These are phyloP conservation scores for Rhyacichthys aspro DNA, from an alignment of 2,797 vertebrate species.

Conservation along the genomic window DNA sequence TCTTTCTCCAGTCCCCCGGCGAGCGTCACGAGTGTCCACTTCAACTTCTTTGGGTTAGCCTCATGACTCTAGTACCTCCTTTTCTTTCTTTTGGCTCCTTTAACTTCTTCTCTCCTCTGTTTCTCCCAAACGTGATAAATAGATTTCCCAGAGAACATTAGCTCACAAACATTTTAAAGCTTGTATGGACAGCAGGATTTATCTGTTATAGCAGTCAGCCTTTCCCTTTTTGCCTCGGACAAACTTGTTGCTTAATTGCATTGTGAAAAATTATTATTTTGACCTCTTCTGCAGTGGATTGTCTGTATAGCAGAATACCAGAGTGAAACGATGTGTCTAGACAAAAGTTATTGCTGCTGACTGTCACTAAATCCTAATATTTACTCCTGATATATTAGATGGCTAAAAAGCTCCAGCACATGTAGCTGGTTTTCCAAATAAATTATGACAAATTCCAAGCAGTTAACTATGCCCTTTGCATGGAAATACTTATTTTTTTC, in stretches of 20 bases:
- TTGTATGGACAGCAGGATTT: constrained; percentile 1
- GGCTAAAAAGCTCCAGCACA: background rate
- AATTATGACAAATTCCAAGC: constrained; percentile 1
- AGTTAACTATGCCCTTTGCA: background rate
- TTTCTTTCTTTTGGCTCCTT: constrained; percentile 11
- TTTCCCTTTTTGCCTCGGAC: background rate
- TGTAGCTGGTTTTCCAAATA: constrained; percentile 7
- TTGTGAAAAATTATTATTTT: background rate
- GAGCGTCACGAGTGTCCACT: constrained; percentile 59
- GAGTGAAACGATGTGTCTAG: constrained; percentile 17
- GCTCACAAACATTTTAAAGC: background rate
- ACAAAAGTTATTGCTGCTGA: constrained; percentile 11
- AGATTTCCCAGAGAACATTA: too few relatives aligned
- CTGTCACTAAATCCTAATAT: constrained; percentile 10
- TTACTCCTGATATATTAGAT: constrained; percentile 9
- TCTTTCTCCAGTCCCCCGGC: constrained; percentile 45
- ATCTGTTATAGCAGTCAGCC: background rate
- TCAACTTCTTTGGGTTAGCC: constrained; percentile 28
- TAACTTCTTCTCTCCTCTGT: constrained; percentile 5
- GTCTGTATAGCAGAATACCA: constrained; percentile 9
- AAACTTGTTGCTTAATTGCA: background rate
- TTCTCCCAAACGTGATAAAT: background rate
- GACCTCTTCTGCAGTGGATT: constrained; percentile 2
- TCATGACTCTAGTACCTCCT: constrained; percentile 13
- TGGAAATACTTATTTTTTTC: background rate